A percentile compares a stretch with the other conserved stretches of the same genome.
phyloP scores from a whole-genome alignment of 2,113 vertebrate species.

The Epinephelus fuscoguttatus region DNA sequence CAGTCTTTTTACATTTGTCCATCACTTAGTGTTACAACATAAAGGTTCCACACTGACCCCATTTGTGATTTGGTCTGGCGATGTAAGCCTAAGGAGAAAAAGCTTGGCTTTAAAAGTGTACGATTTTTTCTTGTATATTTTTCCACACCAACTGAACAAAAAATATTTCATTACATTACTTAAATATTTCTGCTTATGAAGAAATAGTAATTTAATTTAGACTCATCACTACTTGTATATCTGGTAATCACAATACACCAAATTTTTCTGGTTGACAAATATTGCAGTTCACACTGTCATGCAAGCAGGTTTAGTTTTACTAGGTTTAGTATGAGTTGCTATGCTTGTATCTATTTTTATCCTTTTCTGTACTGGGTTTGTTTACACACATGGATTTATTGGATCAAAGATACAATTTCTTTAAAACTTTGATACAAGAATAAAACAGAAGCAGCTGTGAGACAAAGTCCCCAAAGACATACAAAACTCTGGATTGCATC shows the following conservation, averaged over 20 bases:
- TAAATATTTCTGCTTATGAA: no score
- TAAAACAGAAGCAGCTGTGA: slow-evolving; percentile 8
- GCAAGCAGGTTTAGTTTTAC: neutral
- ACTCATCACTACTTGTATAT: no score
- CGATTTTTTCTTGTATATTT: no score
- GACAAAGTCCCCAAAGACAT: slow-evolving; percentile 10
- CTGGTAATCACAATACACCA: neutral
- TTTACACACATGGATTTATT: slow-evolving; percentile 1
- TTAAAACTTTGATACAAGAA: neutral
- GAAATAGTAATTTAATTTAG: no score
- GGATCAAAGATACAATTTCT: neutral
- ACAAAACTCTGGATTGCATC: slow-evolving; percentile 7
- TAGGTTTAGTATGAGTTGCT: neutral
- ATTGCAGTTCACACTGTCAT: neutral
- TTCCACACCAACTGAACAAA: no score
- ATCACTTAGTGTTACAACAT: no score
- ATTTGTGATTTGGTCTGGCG: no score
- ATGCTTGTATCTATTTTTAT: neutral
- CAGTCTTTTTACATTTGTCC: no score
- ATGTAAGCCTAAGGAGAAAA: no score
- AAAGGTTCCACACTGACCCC: no score
- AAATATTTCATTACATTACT: no score
- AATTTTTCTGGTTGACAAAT: neutral
- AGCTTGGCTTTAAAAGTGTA: no score
- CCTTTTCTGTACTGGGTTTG: neutral